A percentile compares a stretch with the other conserved stretches of the same genome.
Evolutionary conservation across 2,888 invertebrate species (phyloP).

Genomic region (Drosophila aldrichi): DNA sequence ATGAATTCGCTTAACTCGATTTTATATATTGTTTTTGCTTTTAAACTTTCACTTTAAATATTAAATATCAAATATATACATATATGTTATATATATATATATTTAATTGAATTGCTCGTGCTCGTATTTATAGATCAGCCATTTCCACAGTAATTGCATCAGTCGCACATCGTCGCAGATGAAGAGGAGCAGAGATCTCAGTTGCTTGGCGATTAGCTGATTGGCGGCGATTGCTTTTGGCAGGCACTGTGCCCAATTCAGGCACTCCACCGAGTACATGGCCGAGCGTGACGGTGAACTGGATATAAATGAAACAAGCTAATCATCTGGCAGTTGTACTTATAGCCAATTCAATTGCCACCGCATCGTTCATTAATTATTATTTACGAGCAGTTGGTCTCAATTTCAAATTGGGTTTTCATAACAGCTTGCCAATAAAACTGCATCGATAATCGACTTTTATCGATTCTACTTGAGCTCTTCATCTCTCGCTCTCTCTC

Average conservation of each 20-base stretch:
- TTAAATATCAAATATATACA: no score
- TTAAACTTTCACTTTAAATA: not conserved
- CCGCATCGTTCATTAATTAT: conserved; percentile 3
- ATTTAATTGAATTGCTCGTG: not conserved
- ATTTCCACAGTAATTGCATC: conserved; percentile 44
- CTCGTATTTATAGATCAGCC: conserved; percentile 33
- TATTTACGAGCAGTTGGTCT: conserved; percentile 51
- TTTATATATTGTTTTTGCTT: no score
- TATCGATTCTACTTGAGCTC: conserved; percentile 4
- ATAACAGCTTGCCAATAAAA: conserved; percentile 2
- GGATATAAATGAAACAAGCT: not conserved
- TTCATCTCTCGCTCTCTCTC: no score
- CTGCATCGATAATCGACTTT: conserved; percentile 6
- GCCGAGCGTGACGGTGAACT: not conserved
- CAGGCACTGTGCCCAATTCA: conserved; percentile 17
- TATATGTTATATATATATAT: no score
- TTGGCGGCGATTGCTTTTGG: conserved; percentile 29
- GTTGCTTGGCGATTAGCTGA: conserved; percentile 38
- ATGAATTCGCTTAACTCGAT: no score
- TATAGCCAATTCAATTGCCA: conserved; percentile 25
- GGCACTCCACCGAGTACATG: conserved; percentile 28
- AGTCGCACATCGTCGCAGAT: conserved; percentile 49
- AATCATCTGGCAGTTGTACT: conserved; percentile 9
- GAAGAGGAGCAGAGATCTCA: conserved; percentile 33
- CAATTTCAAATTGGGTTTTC: not conserved